These are phyloP conservation scores for Hypothenemus hampei DNA, from an alignment of 1,140 invertebrate species.

Conservation along the genomic window DNA sequence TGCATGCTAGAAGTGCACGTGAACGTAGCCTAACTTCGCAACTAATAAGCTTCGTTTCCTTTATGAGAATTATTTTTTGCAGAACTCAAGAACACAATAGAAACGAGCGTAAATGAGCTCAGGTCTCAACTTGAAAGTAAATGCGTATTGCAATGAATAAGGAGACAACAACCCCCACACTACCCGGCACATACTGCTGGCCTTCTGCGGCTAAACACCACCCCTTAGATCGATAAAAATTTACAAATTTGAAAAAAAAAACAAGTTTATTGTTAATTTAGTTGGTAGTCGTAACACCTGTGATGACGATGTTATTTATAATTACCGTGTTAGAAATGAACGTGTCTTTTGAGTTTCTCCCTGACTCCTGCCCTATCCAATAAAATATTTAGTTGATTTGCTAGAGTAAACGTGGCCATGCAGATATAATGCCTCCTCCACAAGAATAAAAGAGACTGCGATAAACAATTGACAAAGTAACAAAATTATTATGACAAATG, in stretches of 20 bases:
- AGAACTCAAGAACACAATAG: slow-evolving; percentile 93
- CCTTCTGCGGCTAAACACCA: slow-evolving; percentile 27
- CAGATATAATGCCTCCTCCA: slow-evolving; percentile 8
- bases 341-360: no score
- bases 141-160: slow-evolving; percentile 80
- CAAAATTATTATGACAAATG: slow-evolving; percentile 43
- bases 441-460: slow-evolving; percentile 45
- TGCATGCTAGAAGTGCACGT: no score
- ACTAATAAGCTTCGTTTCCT: no score
- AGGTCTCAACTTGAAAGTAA: slow-evolving; percentile 92
- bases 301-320: no score
- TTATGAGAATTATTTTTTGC: no score
- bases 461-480: slow-evolving; percentile 46
- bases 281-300: slow-evolving; percentile 33
- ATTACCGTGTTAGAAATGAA: no score
- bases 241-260: slow-evolving; percentile 11
- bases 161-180: slow-evolving; percentile 37
- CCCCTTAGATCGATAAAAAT: no score
- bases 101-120: slow-evolving; percentile 90
- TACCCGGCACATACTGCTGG: slow-evolving; percentile 37
- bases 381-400: no score
- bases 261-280: slow-evolving; percentile 31
- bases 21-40: no score
- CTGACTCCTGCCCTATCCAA: no score
- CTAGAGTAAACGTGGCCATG: no score